These are phyloP conservation scores for Nomada ferruginata DNA, from an alignment of 2,888 invertebrate genomes.

Conservation along the genomic window DNA sequence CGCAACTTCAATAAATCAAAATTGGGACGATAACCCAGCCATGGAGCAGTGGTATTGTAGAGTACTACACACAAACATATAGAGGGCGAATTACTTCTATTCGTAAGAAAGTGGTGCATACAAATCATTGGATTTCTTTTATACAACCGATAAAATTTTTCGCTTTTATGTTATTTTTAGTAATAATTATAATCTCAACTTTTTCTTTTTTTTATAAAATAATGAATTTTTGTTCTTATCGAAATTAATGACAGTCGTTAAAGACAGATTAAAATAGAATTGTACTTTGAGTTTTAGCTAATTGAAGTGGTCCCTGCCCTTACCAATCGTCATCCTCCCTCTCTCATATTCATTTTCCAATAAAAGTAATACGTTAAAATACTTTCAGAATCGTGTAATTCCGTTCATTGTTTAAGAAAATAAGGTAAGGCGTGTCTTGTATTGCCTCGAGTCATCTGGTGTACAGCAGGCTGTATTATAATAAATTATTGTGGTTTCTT, in stretches of 20 bases:
- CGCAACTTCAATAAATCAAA: constrained; percentile 69
- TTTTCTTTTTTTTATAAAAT: constrained; percentile 44
- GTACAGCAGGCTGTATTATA: constrained; percentile 83
- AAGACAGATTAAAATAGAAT: constrained; percentile 42
- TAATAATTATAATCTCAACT: constrained; percentile 43
- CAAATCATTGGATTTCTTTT: constrained; percentile 38
- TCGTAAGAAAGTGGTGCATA: constrained; percentile 12
- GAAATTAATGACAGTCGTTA: constrained; percentile 38
- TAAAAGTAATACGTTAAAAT: constrained; percentile 67
- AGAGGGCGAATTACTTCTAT: constrained; percentile 11
- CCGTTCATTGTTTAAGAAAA: constrained; percentile 63
- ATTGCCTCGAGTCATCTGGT: constrained; percentile 82
- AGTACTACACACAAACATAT: constrained; percentile 18
- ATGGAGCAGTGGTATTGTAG: constrained; percentile 61
- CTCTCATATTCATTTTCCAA: constrained; percentile 77
- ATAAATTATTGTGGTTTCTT: constrained; percentile 84
- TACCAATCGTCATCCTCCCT: constrained; percentile 78
- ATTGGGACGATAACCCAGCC: constrained; percentile 62
- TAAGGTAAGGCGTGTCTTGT: constrained; percentile 75
- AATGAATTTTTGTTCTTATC: constrained; percentile 40
- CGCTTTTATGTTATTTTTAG: constrained; percentile 31
- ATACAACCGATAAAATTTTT: constrained; percentile 30
- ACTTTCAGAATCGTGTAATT: constrained; percentile 61
- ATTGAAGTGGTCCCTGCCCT: constrained; percentile 78
- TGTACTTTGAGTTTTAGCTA: constrained; percentile 57